Evolutionary conservation across 92 coral and sea anemone genomes (phyloP), one percentile per base, ranked within the genome.

Genomic region (Paramuricea clavata): DNA sequence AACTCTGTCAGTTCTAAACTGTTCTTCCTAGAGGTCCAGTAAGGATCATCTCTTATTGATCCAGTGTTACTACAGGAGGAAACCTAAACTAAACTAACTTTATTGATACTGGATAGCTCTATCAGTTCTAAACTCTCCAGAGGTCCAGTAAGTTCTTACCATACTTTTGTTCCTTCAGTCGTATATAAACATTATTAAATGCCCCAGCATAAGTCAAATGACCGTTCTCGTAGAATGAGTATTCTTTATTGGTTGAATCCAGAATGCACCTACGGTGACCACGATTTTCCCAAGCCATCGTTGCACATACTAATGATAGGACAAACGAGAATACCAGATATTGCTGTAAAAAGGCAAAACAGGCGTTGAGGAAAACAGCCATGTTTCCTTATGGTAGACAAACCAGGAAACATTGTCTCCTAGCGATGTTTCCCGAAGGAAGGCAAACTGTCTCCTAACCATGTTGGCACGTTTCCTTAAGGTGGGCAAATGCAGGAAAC

Each of bases 141-240:
- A 57, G 61, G 23, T 21, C 52, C 30, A 41, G 42, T 1, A 73
- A n/a, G 36, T 9, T 64, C 98, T 81, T 56, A 96, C 99, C 99
- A 26, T 94, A 98, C 71, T 96, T 96, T 81, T 96, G 99, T 34
- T 90, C 98, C 81, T 96, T 96, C 17, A 96, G 88, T 33, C 99
- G 82, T 7, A 96, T 95, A 75, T 96, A 96, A 61, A 96, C 94
- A 69, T 96, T 91, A 57, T 93, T 92, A 75, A 90, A 91, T 5
- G 83, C 86, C 21, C 99, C 99, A 3, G 86, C 89, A 61, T 83
- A 87, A 49, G 91, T 87, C 7, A 92, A 74, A 50, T 96, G 90
- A 2, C 87, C 91, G 15, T 91, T 90, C 65, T 88, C 86, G 15
- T 79, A 85, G 69, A 92, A 96, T 12, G 44, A 43, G 67, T 96